Evolutionary conservation across 2,888 invertebrate genomes (phyloP), one percentile per base, ranked within the genome.

Genomic region (Polyploca ridens): DNA sequence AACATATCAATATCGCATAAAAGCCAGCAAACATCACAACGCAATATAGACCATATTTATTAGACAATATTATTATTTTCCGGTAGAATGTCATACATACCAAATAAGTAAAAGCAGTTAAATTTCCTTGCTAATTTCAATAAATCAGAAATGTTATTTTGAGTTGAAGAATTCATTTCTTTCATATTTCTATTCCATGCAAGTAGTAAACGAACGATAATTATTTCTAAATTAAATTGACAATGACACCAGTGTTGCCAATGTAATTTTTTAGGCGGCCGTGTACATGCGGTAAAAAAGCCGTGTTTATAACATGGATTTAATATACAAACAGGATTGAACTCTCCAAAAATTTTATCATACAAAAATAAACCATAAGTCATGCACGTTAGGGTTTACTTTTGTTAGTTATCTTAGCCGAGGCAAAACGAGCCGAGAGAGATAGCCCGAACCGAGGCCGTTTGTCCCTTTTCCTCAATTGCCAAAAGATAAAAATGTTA

Each of bases 71-170:
- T 35, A 38, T 49, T 19, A 6, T 10, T 19, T 54, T 35, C 10
- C n/a, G 10, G 8, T 54, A 64, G 41, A 41, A 46, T 58, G 58
- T 59, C 66, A 63, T 63, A 82, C 78, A 71, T 85, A 97, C 98
- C 98, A 95, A 97, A 95, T 94, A 98, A 91, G 91, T 98, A 98
- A 91, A 98, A 98, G 94, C 97, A 97, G 94, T 98, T 98, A 93
- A 97, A 98, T 95, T 97, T 97, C 88, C 97, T 96, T 69, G 98
- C 97, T 88, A 98, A 95, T 94, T 96, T 96, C 84, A 97, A 93
- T 83, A 97, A 94, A 79, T 93, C 93, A 62, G 93, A 94, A 85
- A 90, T 88, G 72, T 88, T 90, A 76, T 88, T 91, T 81, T 90
- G 89, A 74, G 87, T 80, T 75, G 86, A 78, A 73, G 91, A 90